Evolutionary conservation across 2,113 vertebrate species (phyloP).

Genomic region (Pterocles orientalis): DNA sequence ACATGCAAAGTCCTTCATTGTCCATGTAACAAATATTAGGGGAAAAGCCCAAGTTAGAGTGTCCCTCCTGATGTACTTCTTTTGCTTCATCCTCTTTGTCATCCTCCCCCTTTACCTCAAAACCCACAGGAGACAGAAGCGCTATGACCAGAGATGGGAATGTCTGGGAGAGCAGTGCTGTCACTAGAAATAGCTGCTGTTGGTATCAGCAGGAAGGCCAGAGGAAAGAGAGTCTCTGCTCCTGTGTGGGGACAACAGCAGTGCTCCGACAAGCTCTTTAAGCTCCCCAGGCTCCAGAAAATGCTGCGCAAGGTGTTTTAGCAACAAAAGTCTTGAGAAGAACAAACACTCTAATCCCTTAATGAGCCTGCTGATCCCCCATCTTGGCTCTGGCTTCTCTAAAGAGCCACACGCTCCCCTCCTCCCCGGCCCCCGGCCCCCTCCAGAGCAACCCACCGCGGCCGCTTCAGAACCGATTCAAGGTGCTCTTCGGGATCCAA

Average conservation of each 20-base stretch:
- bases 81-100: neutral
- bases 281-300: slow-evolving; percentile 84
- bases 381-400: slow-evolving; percentile 82
- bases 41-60: neutral
- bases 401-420: slow-evolving; percentile 73
- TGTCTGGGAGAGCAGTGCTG: neutral
- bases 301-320: slow-evolving; percentile 90
- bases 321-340: slow-evolving; percentile 87
- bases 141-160: neutral
- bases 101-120: neutral
- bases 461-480: slow-evolving; percentile 80
- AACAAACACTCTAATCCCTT: slow-evolving; percentile 93
- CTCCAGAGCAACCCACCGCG: slow-evolving; percentile 74
- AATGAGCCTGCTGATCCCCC: slow-evolving; percentile 91
- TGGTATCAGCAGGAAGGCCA: neutral
- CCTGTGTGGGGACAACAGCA: slow-evolving; percentile 57
- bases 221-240: neutral
- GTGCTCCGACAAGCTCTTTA: slow-evolving; percentile 84
- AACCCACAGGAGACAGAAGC: neutral
- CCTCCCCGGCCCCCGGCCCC: slow-evolving; percentile 34
- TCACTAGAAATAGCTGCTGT: neutral
- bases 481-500: slow-evolving; percentile 83
- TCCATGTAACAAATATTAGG: neutral
- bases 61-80: neutral
- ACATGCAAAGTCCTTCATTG: neutral